Percentiles rank a stretch among this genome's conserved stretches.
These are phyloP conservation scores for Phataginus tricuspis DNA, from an alignment of 2,797 vertebrate genomes.

Conservation along the genomic window DNA sequence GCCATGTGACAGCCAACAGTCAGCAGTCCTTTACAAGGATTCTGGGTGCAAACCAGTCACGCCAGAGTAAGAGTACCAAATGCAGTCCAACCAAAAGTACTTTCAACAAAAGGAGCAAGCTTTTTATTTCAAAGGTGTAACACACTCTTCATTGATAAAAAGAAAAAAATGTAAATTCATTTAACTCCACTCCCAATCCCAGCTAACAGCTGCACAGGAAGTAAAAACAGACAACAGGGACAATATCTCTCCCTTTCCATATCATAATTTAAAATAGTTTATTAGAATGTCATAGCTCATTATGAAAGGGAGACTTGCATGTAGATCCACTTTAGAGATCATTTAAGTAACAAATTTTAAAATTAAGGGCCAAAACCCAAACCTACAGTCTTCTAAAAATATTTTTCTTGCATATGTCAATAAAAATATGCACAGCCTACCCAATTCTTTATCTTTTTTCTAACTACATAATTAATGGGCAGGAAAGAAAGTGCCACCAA, in stretches of 20 bases:
- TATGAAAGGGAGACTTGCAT: not conserved
- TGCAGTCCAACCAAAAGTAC: not conserved
- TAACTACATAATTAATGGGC: not conserved
- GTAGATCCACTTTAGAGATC: not conserved
- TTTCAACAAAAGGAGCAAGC: not conserved
- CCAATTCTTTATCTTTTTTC: constrained; percentile 1
- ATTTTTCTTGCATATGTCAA: not conserved
- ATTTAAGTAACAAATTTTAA: not conserved
- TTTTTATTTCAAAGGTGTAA: constrained; percentile 43
- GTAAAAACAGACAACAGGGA: not conserved
- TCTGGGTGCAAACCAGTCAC: constrained; percentile 29
- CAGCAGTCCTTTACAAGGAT: constrained; percentile 45
- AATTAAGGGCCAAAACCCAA: constrained; percentile 52
- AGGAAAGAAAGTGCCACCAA: not conserved
- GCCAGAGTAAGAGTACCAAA: constrained; percentile 39
- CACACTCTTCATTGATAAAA: constrained; percentile 27
- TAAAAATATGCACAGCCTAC: constrained; percentile 37
- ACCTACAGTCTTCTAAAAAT: constrained; percentile 32
- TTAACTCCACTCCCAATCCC: not conserved
- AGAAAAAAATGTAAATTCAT: not conserved
- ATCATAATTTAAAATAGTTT: constrained; percentile 31
- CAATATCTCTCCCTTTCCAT: not conserved
- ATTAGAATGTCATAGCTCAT: not conserved
- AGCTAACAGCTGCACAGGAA: not conserved
- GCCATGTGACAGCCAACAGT: constrained; percentile 52